Evolutionary conservation across 2,888 invertebrate genomes (phyloP), one percentile per base, ranked within the genome.

Genomic region (Eristalis tenax): DNA sequence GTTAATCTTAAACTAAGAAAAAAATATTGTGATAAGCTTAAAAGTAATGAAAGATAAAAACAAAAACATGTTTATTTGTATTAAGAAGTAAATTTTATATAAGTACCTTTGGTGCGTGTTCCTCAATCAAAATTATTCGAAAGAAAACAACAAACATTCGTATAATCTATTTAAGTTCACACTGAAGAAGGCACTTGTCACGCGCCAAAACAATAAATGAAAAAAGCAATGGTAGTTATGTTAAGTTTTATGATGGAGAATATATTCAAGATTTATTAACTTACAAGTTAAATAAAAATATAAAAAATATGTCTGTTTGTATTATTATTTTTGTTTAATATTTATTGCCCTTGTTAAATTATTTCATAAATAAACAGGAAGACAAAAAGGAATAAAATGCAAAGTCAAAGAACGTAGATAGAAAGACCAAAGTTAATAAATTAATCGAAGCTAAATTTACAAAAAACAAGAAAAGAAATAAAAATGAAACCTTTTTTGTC

Each of bases 41-140:
- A 81, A 74, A 66, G 1, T 76, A 63, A 63, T 64, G 43, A 79
- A 71, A 78, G 4, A 26, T 0, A 56, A 50, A 35, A 76, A 26
- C 18, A 71, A 43, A 23, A 56, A 71, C 40, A 13, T 73, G 50
- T 80, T 50, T 50, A 59, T 73, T 56, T 79, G 59, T 85, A 64
- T 73, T 61, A 65, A 73, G 68, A 61, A 74, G 69, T 40, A 73
- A 77, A 82, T 56, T 43, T 50, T 69, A 69, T 35, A 76, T 64
- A 70, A 69, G 84, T 84, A 78, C 84, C 75, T 88, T 88, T 83
- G 89, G 85, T 89, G 89, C 83, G 85, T 88, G 89, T 89, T 89
- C 89, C 88, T 89, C 85, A 74, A 71, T 85, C 63, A 81, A 82
- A 83, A 83, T 83, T 86, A 8, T 70, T 38, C 28, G 71, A 65